phyloP scores from a whole-genome alignment of 1,140 invertebrate species.

The Drosophila willistoni region DNA sequence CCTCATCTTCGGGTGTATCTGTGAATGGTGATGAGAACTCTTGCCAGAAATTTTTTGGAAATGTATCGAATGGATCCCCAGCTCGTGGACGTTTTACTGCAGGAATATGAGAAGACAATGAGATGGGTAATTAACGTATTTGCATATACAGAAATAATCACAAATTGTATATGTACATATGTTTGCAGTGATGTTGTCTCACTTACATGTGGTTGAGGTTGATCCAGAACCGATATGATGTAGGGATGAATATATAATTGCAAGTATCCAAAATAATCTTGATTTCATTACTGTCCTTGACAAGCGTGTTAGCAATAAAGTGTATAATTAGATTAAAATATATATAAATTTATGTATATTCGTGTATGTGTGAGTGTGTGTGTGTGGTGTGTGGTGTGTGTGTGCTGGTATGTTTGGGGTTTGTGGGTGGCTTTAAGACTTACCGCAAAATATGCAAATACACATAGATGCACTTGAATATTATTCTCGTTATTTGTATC shows the following conservation, averaged over 20 bases:
- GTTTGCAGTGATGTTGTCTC: background rate
- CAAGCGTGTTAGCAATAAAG: background rate
- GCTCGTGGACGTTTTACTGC: slow-evolving; percentile 80
- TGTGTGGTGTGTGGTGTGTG: background rate
- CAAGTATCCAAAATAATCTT: slow-evolving; percentile 81
- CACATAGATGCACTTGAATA: slow-evolving; percentile 42
- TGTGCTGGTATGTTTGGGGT: background rate
- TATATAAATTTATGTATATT: background rate
- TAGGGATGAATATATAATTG: slow-evolving; percentile 79
- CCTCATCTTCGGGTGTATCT: slow-evolving; percentile 83
- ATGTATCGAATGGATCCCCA: slow-evolving; percentile 82
- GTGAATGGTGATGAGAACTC: slow-evolving; percentile 86
- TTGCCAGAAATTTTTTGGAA: slow-evolving; percentile 86
- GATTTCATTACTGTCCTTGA: slow-evolving; percentile 76
- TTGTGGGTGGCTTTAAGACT: slow-evolving; percentile 25
- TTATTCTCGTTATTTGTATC: slow-evolving; percentile 51
- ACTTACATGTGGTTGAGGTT: slow-evolving; percentile 78
- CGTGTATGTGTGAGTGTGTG: background rate
- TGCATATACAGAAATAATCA: background rate
- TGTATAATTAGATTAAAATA: slow-evolving; percentile 4
- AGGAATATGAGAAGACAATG: background rate
- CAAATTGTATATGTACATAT: background rate
- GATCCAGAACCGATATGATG: slow-evolving; percentile 76
- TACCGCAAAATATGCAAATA: slow-evolving; percentile 70
- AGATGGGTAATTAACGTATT: background rate